These are phyloP conservation scores for Phocides pigmalion DNA, from an alignment of 1,140 invertebrate species.

Conservation along the genomic window DNA sequence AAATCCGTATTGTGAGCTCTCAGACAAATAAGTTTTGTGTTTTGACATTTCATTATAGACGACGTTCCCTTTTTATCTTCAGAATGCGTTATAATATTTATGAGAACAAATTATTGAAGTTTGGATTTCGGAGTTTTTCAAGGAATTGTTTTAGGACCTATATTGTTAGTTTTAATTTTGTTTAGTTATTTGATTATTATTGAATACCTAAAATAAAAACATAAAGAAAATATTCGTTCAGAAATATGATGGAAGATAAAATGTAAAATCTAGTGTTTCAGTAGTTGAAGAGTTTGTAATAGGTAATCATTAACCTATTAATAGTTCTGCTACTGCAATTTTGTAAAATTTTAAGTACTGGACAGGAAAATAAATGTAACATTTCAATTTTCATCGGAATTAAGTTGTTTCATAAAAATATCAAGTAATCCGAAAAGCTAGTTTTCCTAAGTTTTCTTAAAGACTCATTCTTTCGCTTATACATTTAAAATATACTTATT, in stretches of 20 bases:
- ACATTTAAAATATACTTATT: neutral
- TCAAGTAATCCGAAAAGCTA: neutral
- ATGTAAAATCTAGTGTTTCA: too few species aligned
- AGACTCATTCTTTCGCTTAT: neutral
- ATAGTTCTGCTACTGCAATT: too few species aligned
- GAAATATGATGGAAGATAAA: too few species aligned
- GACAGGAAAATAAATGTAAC: neutral
- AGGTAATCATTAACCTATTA: too few species aligned
- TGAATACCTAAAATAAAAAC: too few species aligned
- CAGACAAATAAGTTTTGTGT: conserved; percentile 33
- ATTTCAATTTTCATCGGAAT: neutral
- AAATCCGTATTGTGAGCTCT: conserved; percentile 29
- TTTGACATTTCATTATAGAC: conserved; percentile 16
- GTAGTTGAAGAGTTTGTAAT: too few species aligned
- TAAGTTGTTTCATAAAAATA: neutral
- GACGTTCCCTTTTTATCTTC: conserved; percentile 24
- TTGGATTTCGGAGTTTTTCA: neutral
- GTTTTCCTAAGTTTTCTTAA: neutral
- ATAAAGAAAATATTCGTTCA: too few species aligned
- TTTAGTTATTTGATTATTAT: too few species aligned
- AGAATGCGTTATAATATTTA: conserved; percentile 5
- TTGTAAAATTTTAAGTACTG: neutral
- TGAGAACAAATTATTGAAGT: conserved; percentile 17
- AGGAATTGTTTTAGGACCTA: conserved; percentile 1
- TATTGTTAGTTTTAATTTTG: too few species aligned